These are phyloP conservation scores for Coregonus suidteri DNA, from an alignment of 2,797 vertebrate species.

Conservation along the genomic window DNA sequence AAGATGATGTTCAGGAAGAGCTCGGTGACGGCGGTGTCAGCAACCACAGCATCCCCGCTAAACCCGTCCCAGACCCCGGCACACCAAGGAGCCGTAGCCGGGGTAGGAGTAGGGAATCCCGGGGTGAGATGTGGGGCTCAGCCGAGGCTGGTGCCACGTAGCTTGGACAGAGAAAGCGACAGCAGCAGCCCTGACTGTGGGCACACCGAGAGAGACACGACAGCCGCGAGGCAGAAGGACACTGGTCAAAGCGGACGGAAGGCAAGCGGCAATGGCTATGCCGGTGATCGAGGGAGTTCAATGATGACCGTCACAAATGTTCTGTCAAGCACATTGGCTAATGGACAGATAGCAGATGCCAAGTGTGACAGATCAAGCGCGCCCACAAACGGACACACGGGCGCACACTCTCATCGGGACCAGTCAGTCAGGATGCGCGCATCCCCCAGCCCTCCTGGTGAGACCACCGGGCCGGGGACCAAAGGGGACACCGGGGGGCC, in stretches of 20 bases:
- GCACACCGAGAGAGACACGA: neutral
- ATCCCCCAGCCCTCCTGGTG: constrained; percentile 31
- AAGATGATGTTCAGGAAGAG: constrained; percentile 57
- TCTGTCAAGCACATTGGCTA: constrained; percentile 23
- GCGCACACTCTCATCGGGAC: constrained; percentile 43
- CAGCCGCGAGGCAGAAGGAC: neutral
- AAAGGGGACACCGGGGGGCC: constrained; percentile 37
- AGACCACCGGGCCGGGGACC: neutral
- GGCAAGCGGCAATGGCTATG: constrained; percentile 30
- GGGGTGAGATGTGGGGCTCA: constrained; percentile 34
- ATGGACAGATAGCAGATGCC: neutral
- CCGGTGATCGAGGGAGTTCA: neutral
- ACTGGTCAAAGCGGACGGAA: constrained; percentile 13
- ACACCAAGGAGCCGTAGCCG: neutral
- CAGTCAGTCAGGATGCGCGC: constrained; percentile 32
- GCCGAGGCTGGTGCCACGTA: constrained; percentile 62
- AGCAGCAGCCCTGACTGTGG: constrained; percentile 16
- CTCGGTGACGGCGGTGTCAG: constrained; percentile 27
- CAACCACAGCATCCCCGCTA: neutral
- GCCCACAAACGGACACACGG: constrained; percentile 33
- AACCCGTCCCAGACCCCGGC: constrained; percentile 5
- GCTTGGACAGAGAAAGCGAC: constrained; percentile 21
- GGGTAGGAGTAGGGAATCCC: constrained; percentile 5
- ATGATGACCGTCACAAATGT: constrained; percentile 24
- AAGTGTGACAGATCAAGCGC: neutral